These are phyloP conservation scores for Trematomus bernacchii DNA, from an alignment of 2,797 vertebrate species.

Conservation along the genomic window DNA sequence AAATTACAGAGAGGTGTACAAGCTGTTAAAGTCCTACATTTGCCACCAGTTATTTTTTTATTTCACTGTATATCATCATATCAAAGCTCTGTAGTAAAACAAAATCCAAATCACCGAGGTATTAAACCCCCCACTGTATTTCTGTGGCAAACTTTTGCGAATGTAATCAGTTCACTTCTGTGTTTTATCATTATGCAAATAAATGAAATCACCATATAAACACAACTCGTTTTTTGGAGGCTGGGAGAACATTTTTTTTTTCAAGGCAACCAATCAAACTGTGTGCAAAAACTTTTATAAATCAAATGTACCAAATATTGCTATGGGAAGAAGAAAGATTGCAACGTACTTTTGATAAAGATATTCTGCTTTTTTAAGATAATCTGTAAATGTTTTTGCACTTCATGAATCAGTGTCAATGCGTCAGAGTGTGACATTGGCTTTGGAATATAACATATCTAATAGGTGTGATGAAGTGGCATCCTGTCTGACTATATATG, in stretches of 20 bases:
- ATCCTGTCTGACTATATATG: neutral
- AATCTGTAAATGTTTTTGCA: neutral
- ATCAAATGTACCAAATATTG: conserved; percentile 4
- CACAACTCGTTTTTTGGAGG: conserved; percentile 2
- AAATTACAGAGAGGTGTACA: neutral
- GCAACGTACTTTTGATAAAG: no score
- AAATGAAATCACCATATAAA: neutral
- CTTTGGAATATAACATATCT: no score
- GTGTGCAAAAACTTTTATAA: conserved; percentile 3
- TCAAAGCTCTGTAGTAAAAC: conserved; percentile 12
- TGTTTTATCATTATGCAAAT: conserved; percentile 25
- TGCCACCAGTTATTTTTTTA: neutral
- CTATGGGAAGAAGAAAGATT: neutral
- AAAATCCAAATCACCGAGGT: neutral
- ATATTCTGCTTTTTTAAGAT: neutral
- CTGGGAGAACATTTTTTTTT: conserved; percentile 1
- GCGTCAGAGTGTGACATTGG: neutral
- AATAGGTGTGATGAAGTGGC: neutral
- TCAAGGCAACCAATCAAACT: neutral
- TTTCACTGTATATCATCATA: neutral
- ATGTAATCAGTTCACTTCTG: neutral
- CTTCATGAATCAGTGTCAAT: neutral
- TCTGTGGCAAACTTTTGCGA: neutral
- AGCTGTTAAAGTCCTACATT: neutral
- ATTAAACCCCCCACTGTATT: neutral